These are phyloP conservation scores for Paradoxurus hermaphroditus DNA, from an alignment of 2,113 vertebrate species.

Conservation along the genomic window DNA sequence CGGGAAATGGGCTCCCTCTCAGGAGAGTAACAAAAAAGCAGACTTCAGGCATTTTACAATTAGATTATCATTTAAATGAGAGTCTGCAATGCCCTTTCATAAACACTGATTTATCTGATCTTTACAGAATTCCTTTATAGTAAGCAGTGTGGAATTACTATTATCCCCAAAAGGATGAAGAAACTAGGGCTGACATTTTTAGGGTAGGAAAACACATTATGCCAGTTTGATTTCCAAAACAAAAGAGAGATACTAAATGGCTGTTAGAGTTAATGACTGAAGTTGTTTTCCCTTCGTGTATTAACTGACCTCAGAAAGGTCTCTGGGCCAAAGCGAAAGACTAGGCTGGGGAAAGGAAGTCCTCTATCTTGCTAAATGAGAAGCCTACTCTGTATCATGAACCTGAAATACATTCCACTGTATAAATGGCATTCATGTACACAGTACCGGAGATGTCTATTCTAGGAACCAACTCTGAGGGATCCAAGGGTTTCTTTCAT, in stretches of 20 bases:
- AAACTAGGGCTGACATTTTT: neutral
- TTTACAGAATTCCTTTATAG: neutral
- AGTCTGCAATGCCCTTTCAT: neutral
- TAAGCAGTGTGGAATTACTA: neutral
- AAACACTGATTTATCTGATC: constrained; percentile 5
- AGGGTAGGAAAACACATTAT: neutral
- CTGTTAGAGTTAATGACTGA: neutral
- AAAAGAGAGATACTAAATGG: neutral
- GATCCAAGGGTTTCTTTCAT: neutral
- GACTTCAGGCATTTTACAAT: neutral
- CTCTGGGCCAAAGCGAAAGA: neutral
- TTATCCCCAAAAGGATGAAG: neutral
- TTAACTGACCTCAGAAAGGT: neutral
- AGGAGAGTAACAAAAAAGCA: constrained; percentile 27
- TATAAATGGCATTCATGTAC: neutral
- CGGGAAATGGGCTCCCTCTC: neutral
- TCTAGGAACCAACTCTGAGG: neutral
- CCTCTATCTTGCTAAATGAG: neutral
- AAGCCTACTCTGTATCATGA: neutral
- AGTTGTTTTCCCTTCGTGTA: neutral
- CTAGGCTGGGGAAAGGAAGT: neutral
- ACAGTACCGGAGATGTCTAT: neutral
- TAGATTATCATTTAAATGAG: neutral
- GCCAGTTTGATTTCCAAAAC: constrained; percentile 21
- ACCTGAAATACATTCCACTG: neutral